Base-by-base conservation (phyloP, 2,797 vertebrate species). In the Siniperca scherzeri region DNA sequence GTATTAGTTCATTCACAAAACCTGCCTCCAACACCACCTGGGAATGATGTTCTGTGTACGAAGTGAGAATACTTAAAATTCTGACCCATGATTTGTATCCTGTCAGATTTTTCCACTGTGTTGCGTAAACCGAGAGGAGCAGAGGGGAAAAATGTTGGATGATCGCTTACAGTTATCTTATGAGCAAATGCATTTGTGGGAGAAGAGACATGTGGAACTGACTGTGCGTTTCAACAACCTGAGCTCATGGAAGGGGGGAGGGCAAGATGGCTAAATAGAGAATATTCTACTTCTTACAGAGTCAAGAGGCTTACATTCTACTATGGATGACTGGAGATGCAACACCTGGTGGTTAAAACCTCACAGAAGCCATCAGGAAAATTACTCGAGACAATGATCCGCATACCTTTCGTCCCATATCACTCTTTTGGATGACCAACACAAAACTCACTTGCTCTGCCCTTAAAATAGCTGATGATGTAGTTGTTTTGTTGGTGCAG, bases 1-100 rank as follows among this genome's bases (percentile, higher is more conserved):
- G 21, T 27, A 59, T 88, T 33, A 30, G 68, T 88, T 88, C 91
- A 93, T 93, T 95, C 90, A 93, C 74, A 92, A 91, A 93, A 90
- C 71, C 70, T 78, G 70, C 21, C n/a, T 38, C 40, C 42, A 9
- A n/a, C 60, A 14, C 57, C 77, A 85, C 84, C 85, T 88, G 87
- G 74, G 11, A 79, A 67, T 53, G 50, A 77, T 85, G 55, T 64
- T 82, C 48, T 38, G 19, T 55, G 12, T 61, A 60, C 3, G 0
- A 65, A 59, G 21, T n/a, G 77, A 67, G 36, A 52, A 62, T 77
- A 60, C 78, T 80, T 89, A 6, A 57, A 82, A 83, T 82, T 80
- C 44, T 73, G 74, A 62, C 46, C 27, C 10, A 12, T 81, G 77
- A 85, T 89, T 80, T 73, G 76, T 81, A 70, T 77, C 50, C 66